Percentiles rank a stretch among this genome's conserved stretches.
Evolutionary conservation across 2,113 vertebrate genomes (phyloP).

Genomic region (Sardina pilchardus): DNA sequence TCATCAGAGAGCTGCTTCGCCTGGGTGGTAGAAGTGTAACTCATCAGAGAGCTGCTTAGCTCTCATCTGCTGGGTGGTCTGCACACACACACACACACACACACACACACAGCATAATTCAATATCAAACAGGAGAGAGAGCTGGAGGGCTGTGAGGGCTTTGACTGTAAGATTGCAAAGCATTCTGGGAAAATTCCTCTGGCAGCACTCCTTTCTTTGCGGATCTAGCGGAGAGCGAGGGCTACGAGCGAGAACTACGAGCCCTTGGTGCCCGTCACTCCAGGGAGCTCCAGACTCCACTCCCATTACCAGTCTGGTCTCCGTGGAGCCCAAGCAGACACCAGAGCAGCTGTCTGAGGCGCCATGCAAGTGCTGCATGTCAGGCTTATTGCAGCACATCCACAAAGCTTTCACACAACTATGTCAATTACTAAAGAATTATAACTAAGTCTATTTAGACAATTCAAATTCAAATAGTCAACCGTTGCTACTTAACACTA

Average conservation of each 20-base stretch:
- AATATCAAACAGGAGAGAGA: constrained; percentile 11
- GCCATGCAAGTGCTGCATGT: no score
- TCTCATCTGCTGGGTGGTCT: constrained; percentile 28
- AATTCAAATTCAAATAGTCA: no score
- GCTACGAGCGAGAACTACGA: background rate
- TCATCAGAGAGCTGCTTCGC: constrained; percentile 16
- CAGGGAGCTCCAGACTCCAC: background rate
- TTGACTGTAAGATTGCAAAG: background rate
- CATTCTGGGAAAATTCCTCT: constrained; percentile 1
- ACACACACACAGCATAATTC: no score
- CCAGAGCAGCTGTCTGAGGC: background rate
- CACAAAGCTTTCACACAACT: background rate
- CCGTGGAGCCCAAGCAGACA: background rate
- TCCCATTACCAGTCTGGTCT: background rate
- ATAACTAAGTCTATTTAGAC: no score
- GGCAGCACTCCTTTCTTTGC: background rate
- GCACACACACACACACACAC: no score
- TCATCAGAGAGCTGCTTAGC: constrained; percentile 9
- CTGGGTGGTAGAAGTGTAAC: background rate
- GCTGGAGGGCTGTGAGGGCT: background rate
- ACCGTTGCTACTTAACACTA: background rate
- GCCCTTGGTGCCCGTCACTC: constrained; percentile 2
- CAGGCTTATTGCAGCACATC: background rate
- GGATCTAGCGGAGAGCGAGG: background rate
- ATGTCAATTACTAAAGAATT: no score